Evolutionary conservation across 2,797 vertebrate genomes (phyloP), one percentile per base, ranked within the genome.

Genomic region (Takifugu rubripes): DNA sequence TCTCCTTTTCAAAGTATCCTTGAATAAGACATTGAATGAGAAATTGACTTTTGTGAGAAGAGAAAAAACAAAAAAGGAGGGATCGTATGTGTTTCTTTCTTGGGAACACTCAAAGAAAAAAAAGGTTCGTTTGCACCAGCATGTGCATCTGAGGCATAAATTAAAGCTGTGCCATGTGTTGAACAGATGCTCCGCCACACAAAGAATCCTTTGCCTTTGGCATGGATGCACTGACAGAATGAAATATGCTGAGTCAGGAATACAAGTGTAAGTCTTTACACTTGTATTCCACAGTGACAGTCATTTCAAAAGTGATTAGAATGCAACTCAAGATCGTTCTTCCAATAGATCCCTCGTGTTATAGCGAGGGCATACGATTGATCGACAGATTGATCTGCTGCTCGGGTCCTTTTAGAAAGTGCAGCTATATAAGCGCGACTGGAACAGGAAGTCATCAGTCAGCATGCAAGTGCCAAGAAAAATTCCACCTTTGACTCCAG

Each of bases 361-460:
- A 55, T 12, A 12, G 3, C 12, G 58, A 25, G 64, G 29, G 31
- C 24, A 70, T 74, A 49, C 68, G 75, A 78, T 55, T 72, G 75
- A 84, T 55, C 75, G 67, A 83, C 58, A 60, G 72, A 84, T 78
- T 74, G 78, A 85, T 82, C 68, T 52, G 54, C 66, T 51, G 66
- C 62, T 58, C 52, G 5, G 36, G 69, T 72, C 57, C 66, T 75
- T 52, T 42, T 12, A 11, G 47, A 60, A 46, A 16, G 15, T 5
- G 17, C 40, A 26, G 64, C 58, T 49, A 5, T 33, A 56, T 25
- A 51, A 21, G 54, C 25, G 40, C 17, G 36, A 21, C 56, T 52
- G 52, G 56, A 68, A 64, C 68, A 66, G 70, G 72, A 80, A 84
- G 63, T 62, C 72, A 78, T 86, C 80, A 61, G 70, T 83, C 79